These are phyloP conservation scores for Polydrusus cervinus DNA, from an alignment of 2,888 invertebrate species.

Conservation along the genomic window DNA sequence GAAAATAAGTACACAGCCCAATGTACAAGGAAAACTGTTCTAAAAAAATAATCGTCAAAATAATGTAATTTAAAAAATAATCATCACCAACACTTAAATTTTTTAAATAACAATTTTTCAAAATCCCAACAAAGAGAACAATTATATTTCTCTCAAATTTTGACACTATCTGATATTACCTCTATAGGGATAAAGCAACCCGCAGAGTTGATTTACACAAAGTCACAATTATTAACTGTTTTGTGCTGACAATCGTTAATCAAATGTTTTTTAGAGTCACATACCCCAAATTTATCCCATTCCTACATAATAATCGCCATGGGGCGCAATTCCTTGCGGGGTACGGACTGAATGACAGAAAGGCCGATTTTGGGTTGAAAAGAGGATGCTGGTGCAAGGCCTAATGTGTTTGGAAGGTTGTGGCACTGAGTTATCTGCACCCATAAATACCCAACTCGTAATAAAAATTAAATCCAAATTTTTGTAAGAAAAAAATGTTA, in stretches of 20 bases:
- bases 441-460: conserved; percentile 4
- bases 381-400: conserved; percentile 31
- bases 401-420: conserved; percentile 30
- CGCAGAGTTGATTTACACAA: conserved; percentile 49
- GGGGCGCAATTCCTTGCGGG: conserved; percentile 44
- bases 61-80: no score
- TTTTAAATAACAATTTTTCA: conserved; percentile 21
- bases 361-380: conserved; percentile 22
- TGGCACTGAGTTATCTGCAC: conserved; percentile 15
- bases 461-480: not conserved
- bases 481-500: not conserved
- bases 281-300: conserved; percentile 59
- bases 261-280: conserved; percentile 62
- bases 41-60: no score
- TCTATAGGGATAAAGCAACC: conserved; percentile 40
- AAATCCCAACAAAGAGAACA: conserved; percentile 31
- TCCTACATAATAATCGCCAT: conserved; percentile 46
- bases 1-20: no score
- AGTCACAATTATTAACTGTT: conserved; percentile 54
- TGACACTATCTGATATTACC: conserved; percentile 45
- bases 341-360: conserved; percentile 29
- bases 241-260: conserved; percentile 63
- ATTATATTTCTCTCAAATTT: conserved; percentile 35
- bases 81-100: no score
- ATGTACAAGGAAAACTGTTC: no score